Conservation (phyloP, 2,113 vertebrate species). For the Eupsittula cactorum region DNA sequence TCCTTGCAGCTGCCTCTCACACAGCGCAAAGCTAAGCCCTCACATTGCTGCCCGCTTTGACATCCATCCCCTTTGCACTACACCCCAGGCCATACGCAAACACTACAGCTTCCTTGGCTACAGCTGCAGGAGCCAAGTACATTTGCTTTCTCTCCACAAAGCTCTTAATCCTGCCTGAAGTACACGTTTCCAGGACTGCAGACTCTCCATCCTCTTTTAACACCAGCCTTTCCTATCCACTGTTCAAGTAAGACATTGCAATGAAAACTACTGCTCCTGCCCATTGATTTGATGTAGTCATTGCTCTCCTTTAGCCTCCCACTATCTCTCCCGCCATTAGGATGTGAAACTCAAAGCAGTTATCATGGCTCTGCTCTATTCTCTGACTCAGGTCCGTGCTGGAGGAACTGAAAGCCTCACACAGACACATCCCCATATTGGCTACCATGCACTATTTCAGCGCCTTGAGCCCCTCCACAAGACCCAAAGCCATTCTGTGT, state of each 20-base stretch:
- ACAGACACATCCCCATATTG: background rate
- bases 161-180: background rate
- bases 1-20: background rate
- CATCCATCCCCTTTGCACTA: background rate
- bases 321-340: background rate
- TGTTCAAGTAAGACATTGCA: background rate
- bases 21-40: background rate
- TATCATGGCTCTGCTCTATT: background rate
- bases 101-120: background rate
- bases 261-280: background rate
- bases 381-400: fast-evolving
- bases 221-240: background rate
- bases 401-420: background rate
- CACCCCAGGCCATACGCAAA: background rate
- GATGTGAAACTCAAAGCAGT: background rate
- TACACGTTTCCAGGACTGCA: background rate
- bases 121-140: background rate
- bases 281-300: background rate
- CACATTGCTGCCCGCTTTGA: background rate
- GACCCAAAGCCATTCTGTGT: background rate
- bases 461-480: background rate
- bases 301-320: background rate
- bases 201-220: background rate
- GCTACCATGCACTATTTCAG: background rate
- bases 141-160: background rate